These are phyloP conservation scores for Muntiacus reevesi DNA, from an alignment of 2,113 vertebrate species.

Conservation along the genomic window DNA sequence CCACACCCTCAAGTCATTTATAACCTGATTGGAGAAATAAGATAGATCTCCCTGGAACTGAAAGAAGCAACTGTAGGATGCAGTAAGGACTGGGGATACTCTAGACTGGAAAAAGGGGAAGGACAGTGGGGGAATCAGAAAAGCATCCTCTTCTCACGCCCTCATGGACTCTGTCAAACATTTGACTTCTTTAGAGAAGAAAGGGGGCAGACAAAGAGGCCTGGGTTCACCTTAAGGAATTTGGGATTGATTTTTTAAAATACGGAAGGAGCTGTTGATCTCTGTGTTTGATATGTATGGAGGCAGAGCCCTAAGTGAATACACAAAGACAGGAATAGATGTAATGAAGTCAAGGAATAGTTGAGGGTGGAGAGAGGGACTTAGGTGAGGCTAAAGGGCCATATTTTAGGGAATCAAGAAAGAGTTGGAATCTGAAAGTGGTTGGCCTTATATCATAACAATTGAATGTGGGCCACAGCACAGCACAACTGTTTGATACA, in stretches of 20 bases:
- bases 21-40: not conserved
- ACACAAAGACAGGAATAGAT: not conserved
- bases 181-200: not conserved
- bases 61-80: not conserved
- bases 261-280: not conserved
- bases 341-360: not conserved
- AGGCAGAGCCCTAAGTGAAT: not conserved
- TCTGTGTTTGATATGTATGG: not conserved
- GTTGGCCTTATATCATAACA: not conserved
- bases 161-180: not conserved
- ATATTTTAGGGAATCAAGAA: not conserved
- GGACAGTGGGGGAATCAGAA: accelerated
- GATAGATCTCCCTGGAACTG: not conserved
- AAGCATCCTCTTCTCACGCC: accelerated
- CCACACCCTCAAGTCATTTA: not conserved
- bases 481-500: not conserved
- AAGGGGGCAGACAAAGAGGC: not conserved
- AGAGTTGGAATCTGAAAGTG: not conserved
- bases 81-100: accelerated
- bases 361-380: no score
- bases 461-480: not conserved
- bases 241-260: not conserved
- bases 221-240: not conserved
- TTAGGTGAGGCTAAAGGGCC: not conserved
- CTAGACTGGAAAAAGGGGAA: not conserved